phyloP scores from a whole-genome alignment of 2,797 vertebrate genomes.

The Triplophysa yarkandensis region DNA sequence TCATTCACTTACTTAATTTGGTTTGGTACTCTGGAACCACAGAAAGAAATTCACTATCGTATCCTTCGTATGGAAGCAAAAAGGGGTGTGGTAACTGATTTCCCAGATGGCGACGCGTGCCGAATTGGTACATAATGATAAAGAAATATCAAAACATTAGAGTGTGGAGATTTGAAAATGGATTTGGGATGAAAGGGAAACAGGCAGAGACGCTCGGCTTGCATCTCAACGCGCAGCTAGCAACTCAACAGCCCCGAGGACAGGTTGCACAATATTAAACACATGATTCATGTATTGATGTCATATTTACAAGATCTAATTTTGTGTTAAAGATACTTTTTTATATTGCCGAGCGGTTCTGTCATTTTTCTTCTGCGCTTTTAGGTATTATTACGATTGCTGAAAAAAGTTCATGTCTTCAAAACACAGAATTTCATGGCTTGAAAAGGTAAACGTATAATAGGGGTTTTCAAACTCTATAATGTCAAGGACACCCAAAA shows the following conservation, averaged over 20 bases:
- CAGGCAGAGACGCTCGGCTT: constrained; percentile 42
- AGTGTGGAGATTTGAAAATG: constrained; percentile 65
- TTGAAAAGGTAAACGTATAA: not conserved
- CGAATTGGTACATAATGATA: constrained; percentile 74
- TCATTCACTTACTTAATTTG: constrained; percentile 78
- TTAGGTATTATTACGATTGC: not conserved
- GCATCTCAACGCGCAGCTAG: constrained; percentile 28
- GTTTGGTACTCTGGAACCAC: constrained; percentile 68
- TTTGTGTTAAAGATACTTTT: constrained; percentile 31
- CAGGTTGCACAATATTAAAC: constrained; percentile 35
- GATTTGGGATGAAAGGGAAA: constrained; percentile 56
- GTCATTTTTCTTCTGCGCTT: constrained; percentile 19
- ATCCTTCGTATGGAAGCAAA: constrained; percentile 67
- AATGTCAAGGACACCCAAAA: too few relatives aligned
- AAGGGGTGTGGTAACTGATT: constrained; percentile 70
- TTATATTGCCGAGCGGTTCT: constrained; percentile 11
- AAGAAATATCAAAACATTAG: constrained; percentile 70
- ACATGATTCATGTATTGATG: constrained; percentile 37
- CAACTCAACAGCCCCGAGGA: constrained; percentile 16
- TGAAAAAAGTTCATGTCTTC: not conserved
- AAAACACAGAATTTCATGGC: not conserved
- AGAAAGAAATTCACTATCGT: constrained; percentile 61
- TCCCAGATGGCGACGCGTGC: constrained; percentile 74
- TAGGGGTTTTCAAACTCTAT: too few relatives aligned
- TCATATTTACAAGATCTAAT: constrained; percentile 36